Evolutionary conservation across 2,888 invertebrate species (phyloP).

Genomic region (Macrosoma leucophasiata): DNA sequence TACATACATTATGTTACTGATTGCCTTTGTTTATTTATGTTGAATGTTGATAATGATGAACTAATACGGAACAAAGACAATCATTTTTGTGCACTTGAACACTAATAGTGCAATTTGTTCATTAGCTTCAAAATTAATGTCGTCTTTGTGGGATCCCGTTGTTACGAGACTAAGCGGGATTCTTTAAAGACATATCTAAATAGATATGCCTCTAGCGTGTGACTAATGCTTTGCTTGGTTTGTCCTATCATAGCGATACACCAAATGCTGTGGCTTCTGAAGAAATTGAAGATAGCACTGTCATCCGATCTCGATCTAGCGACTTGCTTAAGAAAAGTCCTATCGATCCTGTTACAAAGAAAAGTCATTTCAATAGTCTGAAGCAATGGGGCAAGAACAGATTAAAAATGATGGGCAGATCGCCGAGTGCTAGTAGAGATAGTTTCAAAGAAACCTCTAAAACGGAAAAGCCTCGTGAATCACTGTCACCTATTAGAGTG

Average conservation of each 20-base stretch:
- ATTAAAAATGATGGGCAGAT: constrained; percentile 82
- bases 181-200: constrained; percentile 51
- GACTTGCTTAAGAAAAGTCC: constrained; percentile 84
- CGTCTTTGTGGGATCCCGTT: constrained; percentile 51
- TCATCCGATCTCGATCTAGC: constrained; percentile 82
- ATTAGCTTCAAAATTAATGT: constrained; percentile 70
- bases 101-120: constrained; percentile 71
- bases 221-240: constrained; percentile 77
- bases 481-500: constrained; percentile 51
- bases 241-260: constrained; percentile 73
- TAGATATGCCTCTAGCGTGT: constrained; percentile 71
- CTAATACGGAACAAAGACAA: constrained; percentile 48
- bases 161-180: constrained; percentile 64
- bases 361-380: constrained; percentile 85
- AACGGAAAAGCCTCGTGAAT: constrained; percentile 56
- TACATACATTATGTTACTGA: constrained; percentile 60
- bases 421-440: constrained; percentile 74
- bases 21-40: constrained; percentile 53
- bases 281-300: constrained; percentile 71
- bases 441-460: constrained; percentile 59
- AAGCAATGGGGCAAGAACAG: constrained; percentile 91
- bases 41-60: constrained; percentile 19
- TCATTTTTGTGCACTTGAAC: constrained; percentile 66
- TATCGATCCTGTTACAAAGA: constrained; percentile 70
- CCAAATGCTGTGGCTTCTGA: constrained; percentile 70